A percentile compares a stretch with the other conserved stretches of the same genome.
Evolutionary conservation across 2,113 vertebrate species (phyloP).

Genomic region (Hypocryptadius cinnamomeus): DNA sequence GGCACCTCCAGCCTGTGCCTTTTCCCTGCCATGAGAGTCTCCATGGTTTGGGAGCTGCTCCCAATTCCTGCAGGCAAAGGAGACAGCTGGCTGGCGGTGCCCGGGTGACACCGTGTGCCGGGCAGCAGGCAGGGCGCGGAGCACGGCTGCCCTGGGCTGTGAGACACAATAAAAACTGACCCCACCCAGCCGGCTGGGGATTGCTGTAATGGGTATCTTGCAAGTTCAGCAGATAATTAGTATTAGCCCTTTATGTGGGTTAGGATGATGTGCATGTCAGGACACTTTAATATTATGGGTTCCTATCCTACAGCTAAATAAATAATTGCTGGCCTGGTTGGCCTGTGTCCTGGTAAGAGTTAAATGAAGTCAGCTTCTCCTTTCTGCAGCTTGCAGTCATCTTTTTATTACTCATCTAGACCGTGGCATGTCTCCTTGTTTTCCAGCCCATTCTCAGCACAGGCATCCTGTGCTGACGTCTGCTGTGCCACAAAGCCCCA

Average conservation of each 20-base stretch:
- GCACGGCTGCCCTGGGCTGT: background rate
- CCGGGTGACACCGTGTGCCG: background rate
- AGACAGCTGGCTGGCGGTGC: fast-evolving
- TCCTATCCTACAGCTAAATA: constrained; percentile 17
- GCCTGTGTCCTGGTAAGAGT: background rate
- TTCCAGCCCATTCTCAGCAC: background rate
- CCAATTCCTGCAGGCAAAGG: fast-evolving
- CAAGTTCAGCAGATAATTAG: constrained; percentile 1
- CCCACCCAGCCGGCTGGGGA: background rate
- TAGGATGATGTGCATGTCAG: background rate
- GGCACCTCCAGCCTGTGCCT: background rate
- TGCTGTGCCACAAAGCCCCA: background rate
- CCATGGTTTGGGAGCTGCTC: background rate
- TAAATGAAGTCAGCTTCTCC: constrained; percentile 29
- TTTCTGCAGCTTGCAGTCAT: constrained; percentile 46
- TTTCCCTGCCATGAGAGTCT: background rate
- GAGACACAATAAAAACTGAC: background rate
- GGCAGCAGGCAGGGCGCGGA: background rate
- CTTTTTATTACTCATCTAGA: constrained; percentile 30
- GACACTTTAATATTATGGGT: background rate
- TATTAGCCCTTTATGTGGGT: background rate
- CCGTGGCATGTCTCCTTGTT: background rate
- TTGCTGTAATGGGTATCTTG: background rate
- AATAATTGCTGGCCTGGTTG: background rate
- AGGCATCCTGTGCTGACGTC: background rate